A percentile compares a stretch with the other conserved stretches of the same genome.
phyloP scores from a whole-genome alignment of 2,113 vertebrate genomes.

The Rhinoderma darwinii region DNA sequence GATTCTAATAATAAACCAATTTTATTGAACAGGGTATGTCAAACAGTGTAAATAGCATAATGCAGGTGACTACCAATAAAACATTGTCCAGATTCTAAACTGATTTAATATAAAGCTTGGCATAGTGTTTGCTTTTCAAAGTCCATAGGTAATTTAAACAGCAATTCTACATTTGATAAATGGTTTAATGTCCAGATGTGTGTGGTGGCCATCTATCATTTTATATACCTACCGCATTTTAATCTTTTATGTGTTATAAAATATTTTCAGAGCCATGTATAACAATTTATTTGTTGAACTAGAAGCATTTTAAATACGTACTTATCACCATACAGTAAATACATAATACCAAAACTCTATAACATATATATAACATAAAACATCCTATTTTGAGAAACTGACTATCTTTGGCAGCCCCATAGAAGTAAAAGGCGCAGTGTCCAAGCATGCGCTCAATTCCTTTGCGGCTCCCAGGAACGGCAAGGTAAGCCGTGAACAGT shows the following conservation, averaged over 20 bases:
- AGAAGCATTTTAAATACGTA: neutral
- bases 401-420: neutral
- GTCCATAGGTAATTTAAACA: constrained; percentile 30
- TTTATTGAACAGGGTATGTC: constrained; percentile 30
- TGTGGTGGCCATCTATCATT: constrained; percentile 34
- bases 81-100: constrained; percentile 31
- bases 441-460: no score
- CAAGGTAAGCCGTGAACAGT: no score
- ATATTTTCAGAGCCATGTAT: neutral
- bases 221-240: neutral
- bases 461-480: no score
- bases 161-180: constrained; percentile 7
- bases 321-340: neutral
- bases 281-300: neutral
- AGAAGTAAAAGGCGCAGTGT: no score
- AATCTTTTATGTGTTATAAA: constrained; percentile 5
- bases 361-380: neutral
- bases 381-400: neutral
- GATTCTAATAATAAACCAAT: constrained; percentile 47
- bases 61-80: constrained; percentile 11
- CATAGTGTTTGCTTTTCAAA: neutral
- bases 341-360: neutral
- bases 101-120: constrained; percentile 25
- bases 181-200: constrained; percentile 23
- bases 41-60: neutral